Evolutionary conservation across 2,113 vertebrate species (phyloP).

Genomic region (Tiliqua scincoides): DNA sequence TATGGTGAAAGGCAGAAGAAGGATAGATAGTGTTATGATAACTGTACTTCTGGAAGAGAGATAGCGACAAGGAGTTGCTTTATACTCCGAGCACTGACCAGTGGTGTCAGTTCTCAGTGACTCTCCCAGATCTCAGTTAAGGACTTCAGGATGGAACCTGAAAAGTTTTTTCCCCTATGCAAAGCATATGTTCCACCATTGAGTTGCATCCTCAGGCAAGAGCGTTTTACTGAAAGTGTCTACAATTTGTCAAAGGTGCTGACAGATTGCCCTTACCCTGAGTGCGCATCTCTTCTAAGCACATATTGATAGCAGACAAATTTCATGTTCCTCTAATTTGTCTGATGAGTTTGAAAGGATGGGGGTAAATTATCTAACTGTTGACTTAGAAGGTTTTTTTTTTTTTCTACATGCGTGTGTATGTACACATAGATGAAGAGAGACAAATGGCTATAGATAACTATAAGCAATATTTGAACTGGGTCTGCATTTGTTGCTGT

Average conservation of each 20-base stretch:
- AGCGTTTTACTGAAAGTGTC: neutral
- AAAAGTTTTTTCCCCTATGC: neutral
- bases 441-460: slow-evolving; percentile 56
- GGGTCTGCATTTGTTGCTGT: slow-evolving; percentile 50
- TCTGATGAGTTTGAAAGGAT: no score
- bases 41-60: neutral
- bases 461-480: slow-evolving; percentile 5
- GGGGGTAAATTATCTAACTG: neutral
- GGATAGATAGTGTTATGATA: neutral
- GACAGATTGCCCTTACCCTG: neutral
- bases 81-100: no score
- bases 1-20: no score
- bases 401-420: neutral
- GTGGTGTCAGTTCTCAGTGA: neutral
- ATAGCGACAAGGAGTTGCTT: neutral
- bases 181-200: neutral
- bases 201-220: neutral
- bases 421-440: slow-evolving; percentile 37
- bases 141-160: neutral
- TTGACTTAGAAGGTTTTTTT: neutral
- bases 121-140: neutral
- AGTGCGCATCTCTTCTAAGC: neutral
- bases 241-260: neutral
- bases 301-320: neutral
- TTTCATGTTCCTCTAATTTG: neutral